Evolutionary conservation across 2,113 vertebrate species (phyloP).

Genomic region (Rhinogobius similis): DNA sequence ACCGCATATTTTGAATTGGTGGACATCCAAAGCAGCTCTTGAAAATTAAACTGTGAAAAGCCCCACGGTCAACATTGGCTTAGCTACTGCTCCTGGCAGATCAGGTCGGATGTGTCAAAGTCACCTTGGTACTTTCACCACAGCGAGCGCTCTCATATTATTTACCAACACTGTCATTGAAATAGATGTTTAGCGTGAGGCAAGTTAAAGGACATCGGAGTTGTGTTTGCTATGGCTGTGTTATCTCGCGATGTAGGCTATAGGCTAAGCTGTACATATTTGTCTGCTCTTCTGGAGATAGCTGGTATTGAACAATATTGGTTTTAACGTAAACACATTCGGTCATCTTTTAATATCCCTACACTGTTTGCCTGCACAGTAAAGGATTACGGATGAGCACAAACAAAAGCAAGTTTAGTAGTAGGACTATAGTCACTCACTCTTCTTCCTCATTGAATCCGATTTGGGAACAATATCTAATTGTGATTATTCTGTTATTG

Average conservation of each 20-base stretch:
- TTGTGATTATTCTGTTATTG: too few relatives aligned
- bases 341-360: conserved; percentile 15
- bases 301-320: conserved; percentile 34
- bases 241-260: background rate
- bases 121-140: conserved; percentile 76
- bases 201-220: conserved; percentile 54
- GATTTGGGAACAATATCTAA: too few relatives aligned
- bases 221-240: conserved; percentile 23
- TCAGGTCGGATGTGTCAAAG: conserved; percentile 63
- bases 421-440: too few relatives aligned
- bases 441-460: too few relatives aligned
- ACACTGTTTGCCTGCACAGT: conserved; percentile 24
- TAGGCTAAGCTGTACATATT: conserved; percentile 7
- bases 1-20: conserved; percentile 49
- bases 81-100: conserved; percentile 58
- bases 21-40: conserved; percentile 60
- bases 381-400: conserved; percentile 53
- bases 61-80: conserved; percentile 77
- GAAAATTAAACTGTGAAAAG: conserved; percentile 71
- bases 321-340: conserved; percentile 29
- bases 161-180: conserved; percentile 60
- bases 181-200: conserved; percentile 60
- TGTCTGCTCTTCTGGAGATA: conserved; percentile 16
- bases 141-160: conserved; percentile 52
- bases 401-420: conserved; percentile 31